Base-by-base conservation (phyloP, 2,888 invertebrate genomes). In the Endomychus coccineus region DNA sequence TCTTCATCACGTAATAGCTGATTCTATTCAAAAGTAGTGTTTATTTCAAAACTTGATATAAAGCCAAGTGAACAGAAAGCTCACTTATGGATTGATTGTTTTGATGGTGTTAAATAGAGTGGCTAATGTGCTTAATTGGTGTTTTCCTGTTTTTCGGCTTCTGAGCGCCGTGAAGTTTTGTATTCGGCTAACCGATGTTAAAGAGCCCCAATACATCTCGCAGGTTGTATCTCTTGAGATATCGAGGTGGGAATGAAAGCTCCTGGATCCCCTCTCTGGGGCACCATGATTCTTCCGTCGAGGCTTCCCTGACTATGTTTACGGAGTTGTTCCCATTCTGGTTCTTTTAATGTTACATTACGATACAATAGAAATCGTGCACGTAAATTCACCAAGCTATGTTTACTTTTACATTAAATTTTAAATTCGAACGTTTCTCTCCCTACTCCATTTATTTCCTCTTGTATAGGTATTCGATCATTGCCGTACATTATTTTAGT, bases 291-390 rank as follows among this genome's bases (percentile, higher is more conserved):
- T 64, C 64, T 64, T 63, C 59, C 54, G 45, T 50, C 53, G 57
- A 56, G 55, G 54, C 52, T 56, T 60, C 56, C 56, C n/a, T n/a
- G n/a, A n/a, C 56, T 54, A 58, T 58, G 60, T 61, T 61, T 59
- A 58, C 62, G 59, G 51, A 61, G 60, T 59, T 61, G 60, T 61
- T 60, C 54, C 59, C 48, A 55, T 62, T 62, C 61, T 59, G 60
- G 59, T 62, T 62, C 63, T 58, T 59, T 61, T 63, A 63, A 63
- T 63, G 61, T 58, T 58, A 61, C 62, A 62, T 62, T 62, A 62
- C 59, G 60, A 59, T 61, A 61, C 62, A 62, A 61, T 59, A 52
- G 59, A 51, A 58, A 56, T 51, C 52, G 55, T n/a, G 44, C 45
- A 43, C 53, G 56, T 59, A 59, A 60, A 59, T 59, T 58, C 49